Evolutionary conservation across 1,140 invertebrate genomes (phyloP), one percentile per base, ranked within the genome.

Genomic region (Hypsibius dujardini): DNA sequence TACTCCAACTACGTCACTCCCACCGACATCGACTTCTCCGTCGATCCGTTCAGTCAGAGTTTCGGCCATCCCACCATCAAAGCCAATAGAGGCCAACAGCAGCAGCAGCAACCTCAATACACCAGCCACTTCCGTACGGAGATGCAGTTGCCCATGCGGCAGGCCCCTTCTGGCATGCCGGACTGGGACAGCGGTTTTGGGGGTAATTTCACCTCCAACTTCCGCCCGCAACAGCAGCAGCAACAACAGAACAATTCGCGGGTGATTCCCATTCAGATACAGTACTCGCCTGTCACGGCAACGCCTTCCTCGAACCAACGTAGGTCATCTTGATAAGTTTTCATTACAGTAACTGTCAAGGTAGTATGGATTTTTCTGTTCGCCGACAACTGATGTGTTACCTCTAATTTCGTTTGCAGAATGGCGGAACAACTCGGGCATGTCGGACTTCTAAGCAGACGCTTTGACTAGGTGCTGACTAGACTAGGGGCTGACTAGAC

Each of bases 181-280:
- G 50, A n/a, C 50, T 56, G 50, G 50, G n/a, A 56, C 50, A 56
- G n/a, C n/a, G 50, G 50, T n/a, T 56, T n/a, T 0, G 45, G 12
- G 3, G 12, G 12, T 42, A 12, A 12, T 42, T 15, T 12, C 12
- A 67, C 12, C 42, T 7, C 62, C 50, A n/a, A n/a, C n/a, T 7
- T 7, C 7, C n/a, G n/a, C 0, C n/a, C 50, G 50, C 7, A 56
- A 12, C n/a, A 56, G 7, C n/a, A 7, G 50, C 50, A 56, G 50
- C 50, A 7, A n/a, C 50, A 42, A 7, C 62, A 67, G 62, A 7
- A 3, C 7, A 15, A 15, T 67, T 7, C 12, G 12, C 62, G 62
- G 12, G 62, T 67, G 62, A 67, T 67, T 15, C 62, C 62, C 12
- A 45, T 67, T 12, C 62, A 67, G 62, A 67, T 67, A 7, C 62